These are phyloP conservation scores for Apamea epomidion DNA, from an alignment of 2,888 invertebrate species.

Conservation along the genomic window DNA sequence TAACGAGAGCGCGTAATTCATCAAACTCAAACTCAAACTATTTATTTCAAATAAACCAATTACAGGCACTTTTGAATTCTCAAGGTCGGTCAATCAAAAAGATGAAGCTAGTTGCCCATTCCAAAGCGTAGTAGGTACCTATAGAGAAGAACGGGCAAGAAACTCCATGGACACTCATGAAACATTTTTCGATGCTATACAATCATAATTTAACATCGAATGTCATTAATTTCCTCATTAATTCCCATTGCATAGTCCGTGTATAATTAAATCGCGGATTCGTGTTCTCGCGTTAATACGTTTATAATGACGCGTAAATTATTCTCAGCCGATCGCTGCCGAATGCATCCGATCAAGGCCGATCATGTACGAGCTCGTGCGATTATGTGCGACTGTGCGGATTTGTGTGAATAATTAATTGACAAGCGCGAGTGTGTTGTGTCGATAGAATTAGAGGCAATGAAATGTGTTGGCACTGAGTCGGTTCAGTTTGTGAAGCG, in stretches of 20 bases:
- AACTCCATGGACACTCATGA: no score
- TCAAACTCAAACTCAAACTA: no score
- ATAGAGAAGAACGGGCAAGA: no score
- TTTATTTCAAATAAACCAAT: no score
- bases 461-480: conserved; percentile 12
- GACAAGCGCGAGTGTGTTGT: conserved; percentile 15
- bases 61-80: no score
- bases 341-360: conserved; percentile 8
- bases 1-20: neutral
- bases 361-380: conserved; percentile 26
- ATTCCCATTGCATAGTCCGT: conserved; percentile 45
- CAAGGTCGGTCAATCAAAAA: no score
- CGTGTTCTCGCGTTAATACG: conserved; percentile 36
- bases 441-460: conserved; percentile 30
- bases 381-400: conserved; percentile 42
- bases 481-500: conserved; percentile 5
- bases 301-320: conserved; percentile 40
- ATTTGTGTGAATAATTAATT: conserved; percentile 48
- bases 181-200: conserved; percentile 3
- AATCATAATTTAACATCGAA: conserved; percentile 35
- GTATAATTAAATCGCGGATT: conserved; percentile 51
- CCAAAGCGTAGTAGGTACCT: no score
- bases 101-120: no score
- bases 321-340: conserved; percentile 31
- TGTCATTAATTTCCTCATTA: conserved; percentile 45